Conservation (phyloP, 2,797 vertebrate genomes). For the Pantherophis alleghaniensis region DNA sequence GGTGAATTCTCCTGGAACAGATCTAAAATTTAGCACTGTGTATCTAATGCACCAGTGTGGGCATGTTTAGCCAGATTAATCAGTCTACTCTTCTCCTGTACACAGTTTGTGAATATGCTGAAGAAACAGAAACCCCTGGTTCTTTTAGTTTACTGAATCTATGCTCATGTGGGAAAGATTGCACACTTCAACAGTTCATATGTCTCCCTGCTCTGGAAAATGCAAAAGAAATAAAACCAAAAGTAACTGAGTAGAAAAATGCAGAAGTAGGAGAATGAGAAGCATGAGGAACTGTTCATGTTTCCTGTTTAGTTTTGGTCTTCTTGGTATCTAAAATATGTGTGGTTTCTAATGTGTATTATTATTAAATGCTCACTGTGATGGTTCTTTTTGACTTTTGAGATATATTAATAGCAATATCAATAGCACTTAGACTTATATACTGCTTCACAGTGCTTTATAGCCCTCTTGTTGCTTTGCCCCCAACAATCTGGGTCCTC, state of each 20-base stretch:
- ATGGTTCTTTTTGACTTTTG: background rate
- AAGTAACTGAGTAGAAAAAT: background rate
- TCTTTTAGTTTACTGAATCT: background rate
- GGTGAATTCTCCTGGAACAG: background rate
- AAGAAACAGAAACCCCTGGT: background rate
- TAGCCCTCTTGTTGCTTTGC: too few species aligned
- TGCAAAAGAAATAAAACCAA: background rate
- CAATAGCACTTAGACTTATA: too few species aligned
- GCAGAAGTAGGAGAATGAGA: background rate
- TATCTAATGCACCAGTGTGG: background rate
- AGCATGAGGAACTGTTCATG: background rate
- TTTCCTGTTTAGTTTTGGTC: background rate
- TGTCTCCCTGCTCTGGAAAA: background rate
- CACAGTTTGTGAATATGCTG: background rate
- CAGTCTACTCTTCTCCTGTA: background rate
- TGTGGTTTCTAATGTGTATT: background rate
- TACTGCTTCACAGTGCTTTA: too few species aligned
- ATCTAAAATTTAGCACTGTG: background rate
- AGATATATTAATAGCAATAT: background rate
- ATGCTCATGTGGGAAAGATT: background rate
- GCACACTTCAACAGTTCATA: background rate
- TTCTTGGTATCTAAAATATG: background rate
- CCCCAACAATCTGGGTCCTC: too few species aligned
- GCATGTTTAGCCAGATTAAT: background rate
- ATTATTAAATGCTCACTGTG: background rate